Evolutionary conservation across 1,140 invertebrate genomes (phyloP), one percentile per base, ranked within the genome.

Genomic region (Leptinotarsa texana): DNA sequence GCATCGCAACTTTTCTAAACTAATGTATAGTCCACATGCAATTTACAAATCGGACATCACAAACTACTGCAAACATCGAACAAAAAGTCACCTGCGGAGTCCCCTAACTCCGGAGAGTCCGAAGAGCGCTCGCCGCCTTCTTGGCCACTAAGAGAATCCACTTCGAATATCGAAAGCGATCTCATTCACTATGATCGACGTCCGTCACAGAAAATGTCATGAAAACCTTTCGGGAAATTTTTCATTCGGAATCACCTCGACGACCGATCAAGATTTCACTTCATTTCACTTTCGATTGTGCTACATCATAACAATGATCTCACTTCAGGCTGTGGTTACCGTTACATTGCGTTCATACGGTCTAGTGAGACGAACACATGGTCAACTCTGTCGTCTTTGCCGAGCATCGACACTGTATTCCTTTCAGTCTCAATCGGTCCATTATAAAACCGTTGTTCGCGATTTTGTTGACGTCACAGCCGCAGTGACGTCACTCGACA

Each of bases 381-480:
- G 13, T 65, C 21, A 48, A 42, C n/a, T 71, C 81, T 81, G 80
- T 76, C 75, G 77, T 73, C 77, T 77, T 73, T 69, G 75, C 74
- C 74, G 76, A 75, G 57, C 76, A 78, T 75, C 81, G 79, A 79
- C 78, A 79, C 79, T 83, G 80, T 80, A 82, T 81, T 80, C 82
- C 82, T 83, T 81, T 81, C 75, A 80, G 80, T 79, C 81, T 79
- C 81, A 82, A 83, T 79, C 77, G 70, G 79, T 78, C 74, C 79
- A 82, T 82, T 83, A 83, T 82, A 83, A 82, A 79, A 81, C 79
- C 79, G 79, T 75, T 75, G 81, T 81, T 82, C 80, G 80, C 77
- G 74, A 73, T 80, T 63, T 72, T 69, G 66, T 72, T 81, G 77
- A 82, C 80, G 82, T 82, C 82, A 82, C 51, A 61, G 65, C 42